Conservation (phyloP, 2,888 invertebrate species). For the Psylliodes chrysocephalus region DNA sequence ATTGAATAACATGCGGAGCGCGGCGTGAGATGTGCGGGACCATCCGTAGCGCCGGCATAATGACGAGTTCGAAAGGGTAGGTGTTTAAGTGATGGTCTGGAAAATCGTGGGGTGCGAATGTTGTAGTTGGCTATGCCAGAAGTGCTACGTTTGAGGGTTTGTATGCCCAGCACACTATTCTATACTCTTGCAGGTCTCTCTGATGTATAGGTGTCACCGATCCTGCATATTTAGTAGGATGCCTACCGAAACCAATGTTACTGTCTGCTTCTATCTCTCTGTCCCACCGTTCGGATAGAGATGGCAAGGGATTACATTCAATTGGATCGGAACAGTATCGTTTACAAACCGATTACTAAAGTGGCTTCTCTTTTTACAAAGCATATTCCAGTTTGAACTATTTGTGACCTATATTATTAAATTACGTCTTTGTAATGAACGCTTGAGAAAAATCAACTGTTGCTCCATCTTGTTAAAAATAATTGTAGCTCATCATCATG, state of each 20-base stretch:
- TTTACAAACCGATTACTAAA: no score
- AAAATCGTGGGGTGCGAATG: conserved; percentile 34
- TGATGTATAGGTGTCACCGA: conserved; percentile 61
- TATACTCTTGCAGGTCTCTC: conserved; percentile 50
- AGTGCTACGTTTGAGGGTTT: conserved; percentile 46
- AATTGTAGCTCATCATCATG: no score
- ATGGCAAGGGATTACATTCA: no score
- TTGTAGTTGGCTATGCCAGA: conserved; percentile 43
- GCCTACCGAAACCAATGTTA: conserved; percentile 24
- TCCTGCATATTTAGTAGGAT: conserved; percentile 61
- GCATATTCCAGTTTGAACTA: no score
- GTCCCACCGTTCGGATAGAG: not conserved
- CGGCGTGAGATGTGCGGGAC: no score
- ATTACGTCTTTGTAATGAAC: no score
- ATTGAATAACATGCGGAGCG: conserved; percentile 21
- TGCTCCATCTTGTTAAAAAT: no score
- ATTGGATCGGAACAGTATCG: no score
- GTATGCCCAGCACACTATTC: conserved; percentile 55
- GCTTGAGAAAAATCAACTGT: no score
- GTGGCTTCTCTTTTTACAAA: no score
- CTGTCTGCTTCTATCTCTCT: conserved; percentile 11
- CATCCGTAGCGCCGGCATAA: conserved; percentile 20
- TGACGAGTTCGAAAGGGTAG: conserved; percentile 26
- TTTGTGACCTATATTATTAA: no score
- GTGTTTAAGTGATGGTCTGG: conserved; percentile 34